Evolutionary conservation across 2,888 invertebrate genomes (phyloP).

Genomic region (Macropis europaea): DNA sequence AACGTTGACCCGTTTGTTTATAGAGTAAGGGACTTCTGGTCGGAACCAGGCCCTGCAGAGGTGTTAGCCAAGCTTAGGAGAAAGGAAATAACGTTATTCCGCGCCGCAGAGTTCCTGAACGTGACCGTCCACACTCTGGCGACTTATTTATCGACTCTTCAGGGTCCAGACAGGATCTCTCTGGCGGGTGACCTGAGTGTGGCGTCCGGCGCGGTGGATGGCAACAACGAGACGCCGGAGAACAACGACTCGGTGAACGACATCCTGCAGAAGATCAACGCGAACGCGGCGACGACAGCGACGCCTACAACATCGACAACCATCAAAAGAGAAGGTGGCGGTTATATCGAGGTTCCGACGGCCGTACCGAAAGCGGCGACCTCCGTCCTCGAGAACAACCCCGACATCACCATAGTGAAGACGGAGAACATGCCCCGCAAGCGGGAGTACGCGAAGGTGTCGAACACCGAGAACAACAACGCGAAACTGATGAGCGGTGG

Average conservation of each 20-base stretch:
- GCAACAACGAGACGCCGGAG: slow-evolving; percentile 79
- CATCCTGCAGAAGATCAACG: slow-evolving; percentile 79
- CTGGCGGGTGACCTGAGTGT: slow-evolving; percentile 79
- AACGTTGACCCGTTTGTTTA: slow-evolving; percentile 64
- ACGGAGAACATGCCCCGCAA: slow-evolving; percentile 81
- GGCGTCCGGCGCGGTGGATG: slow-evolving; percentile 71
- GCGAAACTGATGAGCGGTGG: slow-evolving; percentile 78
- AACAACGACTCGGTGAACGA: slow-evolving; percentile 80
- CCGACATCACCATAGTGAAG: slow-evolving; percentile 84
- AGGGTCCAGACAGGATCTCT: slow-evolving; percentile 81
- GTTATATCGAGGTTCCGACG: slow-evolving; percentile 76
- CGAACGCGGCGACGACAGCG: slow-evolving; percentile 70
- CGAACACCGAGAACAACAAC: slow-evolving; percentile 77
- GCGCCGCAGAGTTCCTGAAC: slow-evolving; percentile 88
- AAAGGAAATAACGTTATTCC: slow-evolving; percentile 87
- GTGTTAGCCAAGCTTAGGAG: slow-evolving; percentile 86
- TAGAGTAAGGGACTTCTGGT: slow-evolving; percentile 88
- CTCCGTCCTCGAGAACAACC: slow-evolving; percentile 81
- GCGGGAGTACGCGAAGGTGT: slow-evolving; percentile 78
- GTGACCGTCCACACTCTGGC: slow-evolving; percentile 88
- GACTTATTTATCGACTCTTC: slow-evolving; percentile 85
- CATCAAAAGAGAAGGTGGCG: slow-evolving; percentile 79
- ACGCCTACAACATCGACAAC: slow-evolving; percentile 75
- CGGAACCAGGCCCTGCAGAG: slow-evolving; percentile 88
- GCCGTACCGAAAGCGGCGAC: slow-evolving; percentile 75